A percentile compares a stretch with the other conserved stretches of the same genome.
phyloP scores from a whole-genome alignment of 2,888 invertebrate genomes.

The Hypselothyrea guttata region DNA sequence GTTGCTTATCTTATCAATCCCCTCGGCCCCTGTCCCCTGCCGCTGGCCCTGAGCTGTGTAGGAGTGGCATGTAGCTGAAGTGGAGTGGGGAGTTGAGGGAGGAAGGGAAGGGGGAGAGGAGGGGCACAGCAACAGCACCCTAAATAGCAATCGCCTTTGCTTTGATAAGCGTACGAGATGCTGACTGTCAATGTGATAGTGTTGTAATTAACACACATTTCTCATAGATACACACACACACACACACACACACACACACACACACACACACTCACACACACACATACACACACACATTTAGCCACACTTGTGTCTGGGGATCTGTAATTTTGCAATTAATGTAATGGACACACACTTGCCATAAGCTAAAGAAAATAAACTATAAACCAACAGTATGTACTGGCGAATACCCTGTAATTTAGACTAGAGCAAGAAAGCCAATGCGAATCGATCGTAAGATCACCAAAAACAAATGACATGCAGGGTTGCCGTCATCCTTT shows the following conservation, averaged over 20 bases:
- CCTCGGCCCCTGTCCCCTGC: neutral
- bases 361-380: too few species aligned
- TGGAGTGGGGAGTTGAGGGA: too few species aligned
- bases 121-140: slow-evolving; percentile 1
- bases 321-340: neutral
- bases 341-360: neutral
- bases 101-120: too few species aligned
- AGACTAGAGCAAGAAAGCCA: too few species aligned
- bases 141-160: slow-evolving; percentile 12
- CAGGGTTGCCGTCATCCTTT: too few species aligned
- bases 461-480: too few species aligned
- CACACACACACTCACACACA: neutral
- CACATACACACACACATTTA: neutral
- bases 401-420: too few species aligned
- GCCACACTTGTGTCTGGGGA: neutral
- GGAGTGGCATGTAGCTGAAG: too few species aligned
- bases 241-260: slow-evolving; percentile 17
- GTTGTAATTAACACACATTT: slow-evolving; percentile 69
- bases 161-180: slow-evolving; percentile 34
- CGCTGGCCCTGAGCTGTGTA: neutral
- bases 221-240: slow-evolving; percentile 37
- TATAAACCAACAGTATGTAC: too few species aligned
- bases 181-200: slow-evolving; percentile 54
- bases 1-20: slow-evolving; percentile 56
- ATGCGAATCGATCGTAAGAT: too few species aligned